Conservation (phyloP, 1,140 invertebrate genomes). For the Cryptotermes secundus region DNA sequence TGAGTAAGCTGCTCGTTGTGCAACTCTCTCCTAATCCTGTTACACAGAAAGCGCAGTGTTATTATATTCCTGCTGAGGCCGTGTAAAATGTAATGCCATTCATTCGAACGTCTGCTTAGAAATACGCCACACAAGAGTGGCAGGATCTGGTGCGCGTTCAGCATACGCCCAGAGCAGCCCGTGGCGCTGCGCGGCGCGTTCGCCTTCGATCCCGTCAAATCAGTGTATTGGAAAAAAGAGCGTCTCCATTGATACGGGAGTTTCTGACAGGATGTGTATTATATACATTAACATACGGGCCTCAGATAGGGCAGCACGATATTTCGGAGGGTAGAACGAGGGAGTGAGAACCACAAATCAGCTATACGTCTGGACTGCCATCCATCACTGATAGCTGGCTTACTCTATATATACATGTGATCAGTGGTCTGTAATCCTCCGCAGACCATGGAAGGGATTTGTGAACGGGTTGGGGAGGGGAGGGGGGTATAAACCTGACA, state of each 20-base stretch:
- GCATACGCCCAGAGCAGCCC: not conserved
- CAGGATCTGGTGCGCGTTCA: too few species aligned
- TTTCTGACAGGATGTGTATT: conserved; percentile 6
- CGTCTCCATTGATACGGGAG: not conserved
- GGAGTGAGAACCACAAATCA: not conserved
- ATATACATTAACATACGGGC: not conserved
- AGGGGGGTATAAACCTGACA: conserved; percentile 1
- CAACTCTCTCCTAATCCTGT: too few species aligned
- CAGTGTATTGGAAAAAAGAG: not conserved
- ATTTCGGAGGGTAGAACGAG: not conserved
- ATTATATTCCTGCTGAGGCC: too few species aligned
- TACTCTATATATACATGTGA: conserved; percentile 10
- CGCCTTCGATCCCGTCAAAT: not conserved
- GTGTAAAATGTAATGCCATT: too few species aligned
- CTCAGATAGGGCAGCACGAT: not conserved
- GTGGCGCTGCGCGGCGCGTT: not conserved
- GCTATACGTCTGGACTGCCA: not conserved
- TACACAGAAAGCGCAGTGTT: too few species aligned
- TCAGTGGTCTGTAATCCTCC: not conserved
- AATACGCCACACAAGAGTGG: too few species aligned
- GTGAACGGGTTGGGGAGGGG: not conserved
- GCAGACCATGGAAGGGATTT: not conserved
- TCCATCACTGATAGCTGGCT: conserved; percentile 18
- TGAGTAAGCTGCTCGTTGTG: too few species aligned
- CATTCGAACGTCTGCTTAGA: too few species aligned